These are phyloP conservation scores for Morpho achilles DNA, from an alignment of 2,888 invertebrate species.

Conservation along the genomic window DNA sequence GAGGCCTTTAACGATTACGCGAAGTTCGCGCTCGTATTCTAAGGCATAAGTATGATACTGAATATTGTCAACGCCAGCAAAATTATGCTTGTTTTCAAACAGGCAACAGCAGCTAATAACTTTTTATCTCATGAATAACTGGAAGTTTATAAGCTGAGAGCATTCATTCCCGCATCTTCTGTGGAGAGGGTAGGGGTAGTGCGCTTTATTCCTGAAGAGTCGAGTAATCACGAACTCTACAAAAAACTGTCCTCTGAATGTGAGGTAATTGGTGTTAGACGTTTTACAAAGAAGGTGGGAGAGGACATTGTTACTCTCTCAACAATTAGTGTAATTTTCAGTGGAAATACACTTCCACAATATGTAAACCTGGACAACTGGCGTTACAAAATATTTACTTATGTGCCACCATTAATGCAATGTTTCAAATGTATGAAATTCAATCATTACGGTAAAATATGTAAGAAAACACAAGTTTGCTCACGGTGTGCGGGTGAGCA, in stretches of 20 bases:
- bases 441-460: too few species aligned
- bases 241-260: neutral
- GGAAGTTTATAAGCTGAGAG: too few species aligned
- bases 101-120: too few species aligned
- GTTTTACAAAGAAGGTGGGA: neutral
- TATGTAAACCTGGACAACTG: neutral
- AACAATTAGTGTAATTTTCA: neutral
- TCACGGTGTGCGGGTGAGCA: neutral
- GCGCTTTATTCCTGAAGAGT: too few species aligned
- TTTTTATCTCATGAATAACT: too few species aligned
- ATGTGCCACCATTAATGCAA: neutral
- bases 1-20: neutral
- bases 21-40: slow-evolving; percentile 4
- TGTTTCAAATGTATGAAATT: slow-evolving; percentile 5
- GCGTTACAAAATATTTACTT: neutral
- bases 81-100: too few species aligned
- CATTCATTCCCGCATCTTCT: too few species aligned
- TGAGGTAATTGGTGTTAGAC: neutral
- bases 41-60: slow-evolving; percentile 6
- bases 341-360: neutral
- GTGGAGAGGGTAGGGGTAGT: too few species aligned
- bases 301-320: neutral
- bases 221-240: slow-evolving; percentile 1
- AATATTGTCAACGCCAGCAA: too few species aligned
- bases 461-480: too few species aligned